Base-by-base conservation (phyloP, 2,888 invertebrate species). In the Metalampra italica region DNA sequence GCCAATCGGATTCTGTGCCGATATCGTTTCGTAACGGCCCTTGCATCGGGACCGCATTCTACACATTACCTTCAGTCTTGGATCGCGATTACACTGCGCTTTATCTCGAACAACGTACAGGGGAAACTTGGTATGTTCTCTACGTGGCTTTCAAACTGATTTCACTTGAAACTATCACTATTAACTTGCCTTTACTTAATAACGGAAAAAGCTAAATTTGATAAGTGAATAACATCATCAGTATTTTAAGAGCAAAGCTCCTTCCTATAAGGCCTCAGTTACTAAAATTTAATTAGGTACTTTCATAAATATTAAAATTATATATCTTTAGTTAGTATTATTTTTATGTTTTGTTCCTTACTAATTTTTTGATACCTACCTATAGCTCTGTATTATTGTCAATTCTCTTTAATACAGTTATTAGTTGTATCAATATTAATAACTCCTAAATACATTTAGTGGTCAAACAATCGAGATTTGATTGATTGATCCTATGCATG, bases 401-500 rank as follows among this genome's bases (percentile, higher is more conserved):
- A n/a, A n/a, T n/a, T n/a, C n/a, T n/a, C n/a, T n/a, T n/a, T n/a
- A n/a, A n/a, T n/a, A n/a, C n/a, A n/a, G n/a, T n/a, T n/a, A n/a
- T n/a, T n/a, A n/a, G n/a, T n/a, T n/a, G n/a, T n/a, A 22, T 22
- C 22, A 22, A 22, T 22, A 5, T 22, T 22, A 22, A 14, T 39
- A 12, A 37, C n/a, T n/a, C 5, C 39, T 39, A 40, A 40, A 30
- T 46, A 63, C 60, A 70, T 73, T 71, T 73, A 75, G 65, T 68
- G 72, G 79, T 79, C 81, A 82, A 78, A 86, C 81, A 83, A 80
- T 83, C 81, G 78, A 80, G 75, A 76, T 82, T 78, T 86, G 86
- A 88, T 87, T 87, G 88, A 87, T 87, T 85, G n/a, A 85, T 85
- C 78, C 78, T 77, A 78, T 78, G 74, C 78, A 83, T 73, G 88